These are phyloP conservation scores for Gymnosoma rotundatum DNA, from an alignment of 2,888 invertebrate species.

Conservation along the genomic window DNA sequence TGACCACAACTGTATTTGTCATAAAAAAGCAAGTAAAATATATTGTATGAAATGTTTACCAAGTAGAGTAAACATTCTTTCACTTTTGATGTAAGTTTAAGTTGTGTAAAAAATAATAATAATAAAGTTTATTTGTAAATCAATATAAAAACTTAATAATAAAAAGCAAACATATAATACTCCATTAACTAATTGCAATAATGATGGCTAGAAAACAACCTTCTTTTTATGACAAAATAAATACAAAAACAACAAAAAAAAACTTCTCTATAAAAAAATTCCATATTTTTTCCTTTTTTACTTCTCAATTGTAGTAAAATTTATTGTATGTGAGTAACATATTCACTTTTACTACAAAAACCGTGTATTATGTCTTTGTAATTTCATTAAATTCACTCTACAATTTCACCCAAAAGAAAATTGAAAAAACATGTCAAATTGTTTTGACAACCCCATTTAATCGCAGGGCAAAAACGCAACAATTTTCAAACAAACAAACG, in stretches of 20 bases:
- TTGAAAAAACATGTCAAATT: constrained; percentile 65
- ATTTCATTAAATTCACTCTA: constrained; percentile 68
- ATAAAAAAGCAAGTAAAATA: too few species aligned
- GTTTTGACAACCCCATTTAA: constrained; percentile 69
- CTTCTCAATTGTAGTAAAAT: constrained; percentile 42
- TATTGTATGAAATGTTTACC: not conserved
- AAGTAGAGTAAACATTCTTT: not conserved
- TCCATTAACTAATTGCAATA: constrained; percentile 69
- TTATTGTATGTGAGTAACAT: constrained; percentile 23
- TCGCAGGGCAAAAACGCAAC: constrained; percentile 25
- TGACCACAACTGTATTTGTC: too few species aligned
- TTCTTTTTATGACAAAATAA: constrained; percentile 51
- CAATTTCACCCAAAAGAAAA: constrained; percentile 60
- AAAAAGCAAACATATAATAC: constrained; percentile 33
- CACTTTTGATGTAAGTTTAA: not conserved
- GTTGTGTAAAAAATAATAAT: constrained; percentile 15
- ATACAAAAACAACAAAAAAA: constrained; percentile 8
- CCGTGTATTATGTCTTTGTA: constrained; percentile 58
- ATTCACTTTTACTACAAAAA: constrained; percentile 24
- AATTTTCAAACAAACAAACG: constrained; percentile 43
- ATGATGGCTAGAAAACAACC: constrained; percentile 13
- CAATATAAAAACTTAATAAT: constrained; percentile 23
- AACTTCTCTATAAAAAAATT: constrained; percentile 34
- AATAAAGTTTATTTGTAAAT: constrained; percentile 51
- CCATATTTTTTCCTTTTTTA: constrained; percentile 35